Conservation (phyloP, 2,797 vertebrate species). For the Pangasius djambal region DNA sequence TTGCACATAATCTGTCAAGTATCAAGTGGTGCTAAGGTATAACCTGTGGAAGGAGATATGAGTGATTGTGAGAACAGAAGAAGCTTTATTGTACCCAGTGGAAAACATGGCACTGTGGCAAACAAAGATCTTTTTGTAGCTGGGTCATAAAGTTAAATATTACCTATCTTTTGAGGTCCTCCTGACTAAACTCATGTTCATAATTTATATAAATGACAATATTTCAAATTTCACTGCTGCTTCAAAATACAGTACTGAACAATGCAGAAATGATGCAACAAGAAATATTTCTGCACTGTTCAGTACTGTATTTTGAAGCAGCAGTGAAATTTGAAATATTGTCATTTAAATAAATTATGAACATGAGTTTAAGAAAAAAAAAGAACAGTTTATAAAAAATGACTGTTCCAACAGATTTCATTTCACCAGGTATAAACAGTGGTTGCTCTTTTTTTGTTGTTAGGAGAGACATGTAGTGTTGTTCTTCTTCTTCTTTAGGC, state of each 20-base stretch:
- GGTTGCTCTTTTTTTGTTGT: not conserved
- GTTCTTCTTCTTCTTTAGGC: no score
- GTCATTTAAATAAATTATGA: not conserved
- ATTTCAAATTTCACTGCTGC: not conserved
- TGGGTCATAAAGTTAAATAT: not conserved
- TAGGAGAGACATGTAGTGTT: not conserved
- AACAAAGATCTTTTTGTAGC: not conserved
- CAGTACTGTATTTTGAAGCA: not conserved
- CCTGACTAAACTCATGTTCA: no score
- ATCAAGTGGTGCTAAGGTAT: not conserved
- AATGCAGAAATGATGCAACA: not conserved
- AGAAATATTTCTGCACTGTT: not conserved
- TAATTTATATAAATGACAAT: not conserved
- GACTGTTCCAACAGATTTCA: not conserved
- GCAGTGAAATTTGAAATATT: not conserved
- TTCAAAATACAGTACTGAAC: not conserved
- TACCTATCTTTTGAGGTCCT: not conserved
- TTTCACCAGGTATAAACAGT: not conserved
- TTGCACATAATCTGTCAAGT: not conserved
- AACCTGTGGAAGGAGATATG: not conserved
- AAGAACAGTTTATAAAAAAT: not conserved
- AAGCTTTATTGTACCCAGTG: not conserved
- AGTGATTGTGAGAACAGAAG: not conserved
- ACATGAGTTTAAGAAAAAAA: not conserved
- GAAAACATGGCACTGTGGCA: not conserved